Percentiles rank a stretch among this genome's conserved stretches.
These are phyloP conservation scores for Megalops atlanticus DNA, from an alignment of 2,113 vertebrate species.

Conservation along the genomic window DNA sequence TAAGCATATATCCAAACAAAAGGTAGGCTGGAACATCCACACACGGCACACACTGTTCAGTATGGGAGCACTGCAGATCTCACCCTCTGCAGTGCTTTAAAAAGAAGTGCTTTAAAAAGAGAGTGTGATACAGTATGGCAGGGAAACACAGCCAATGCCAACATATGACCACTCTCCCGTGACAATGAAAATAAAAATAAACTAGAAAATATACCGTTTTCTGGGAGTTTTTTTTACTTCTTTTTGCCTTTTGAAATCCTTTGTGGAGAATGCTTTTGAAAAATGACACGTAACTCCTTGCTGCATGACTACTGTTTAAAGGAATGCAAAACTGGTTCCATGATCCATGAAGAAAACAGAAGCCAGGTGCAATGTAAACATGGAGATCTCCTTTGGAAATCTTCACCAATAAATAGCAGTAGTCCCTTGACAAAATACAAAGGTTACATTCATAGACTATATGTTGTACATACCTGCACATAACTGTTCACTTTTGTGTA, in stretches of 20 bases:
- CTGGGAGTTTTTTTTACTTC: neutral
- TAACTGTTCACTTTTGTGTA: slow-evolving; percentile 1
- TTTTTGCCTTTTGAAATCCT: neutral
- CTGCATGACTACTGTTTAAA: neutral
- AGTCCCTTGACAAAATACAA: neutral
- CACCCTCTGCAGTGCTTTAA: too few relatives aligned
- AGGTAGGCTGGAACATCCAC: too few relatives aligned
- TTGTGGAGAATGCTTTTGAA: slow-evolving; percentile 22
- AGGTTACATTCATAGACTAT: neutral
- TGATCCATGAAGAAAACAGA: slow-evolving; percentile 11
- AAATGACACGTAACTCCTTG: slow-evolving; percentile 19
- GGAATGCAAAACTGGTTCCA: neutral
- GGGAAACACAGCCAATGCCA: neutral
- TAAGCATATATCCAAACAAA: too few relatives aligned
- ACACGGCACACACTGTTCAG: too few relatives aligned
- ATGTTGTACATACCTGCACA: neutral
- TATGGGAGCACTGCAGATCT: too few relatives aligned
- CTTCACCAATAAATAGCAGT: neutral
- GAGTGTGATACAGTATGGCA: neutral
- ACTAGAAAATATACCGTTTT: neutral
- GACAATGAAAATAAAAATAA: slow-evolving; percentile 24
- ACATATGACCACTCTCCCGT: neutral
- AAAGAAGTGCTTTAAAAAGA: too few relatives aligned
- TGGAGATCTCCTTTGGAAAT: neutral
- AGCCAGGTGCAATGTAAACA: slow-evolving; percentile 16